Conservation (phyloP, 2,113 vertebrate species). For the Crotophaga sulcirostris region DNA sequence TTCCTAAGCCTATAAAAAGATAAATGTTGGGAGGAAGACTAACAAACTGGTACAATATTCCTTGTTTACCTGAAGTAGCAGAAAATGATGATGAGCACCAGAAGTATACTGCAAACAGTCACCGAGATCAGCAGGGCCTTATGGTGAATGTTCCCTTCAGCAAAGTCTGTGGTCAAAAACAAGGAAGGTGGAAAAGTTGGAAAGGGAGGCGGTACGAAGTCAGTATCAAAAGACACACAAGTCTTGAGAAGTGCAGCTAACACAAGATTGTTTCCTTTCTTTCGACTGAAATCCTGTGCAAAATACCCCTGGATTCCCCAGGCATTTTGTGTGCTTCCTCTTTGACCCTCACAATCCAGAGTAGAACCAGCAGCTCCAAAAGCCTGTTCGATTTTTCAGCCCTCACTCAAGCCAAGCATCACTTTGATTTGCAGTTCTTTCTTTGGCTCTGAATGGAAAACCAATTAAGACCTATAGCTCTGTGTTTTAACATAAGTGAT, state of each 20-base stretch:
- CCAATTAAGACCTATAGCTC: background rate
- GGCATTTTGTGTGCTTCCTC: background rate
- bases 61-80: constrained; percentile 91
- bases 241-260: background rate
- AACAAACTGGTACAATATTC: background rate
- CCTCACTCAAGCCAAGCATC: background rate
- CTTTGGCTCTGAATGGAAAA: background rate
- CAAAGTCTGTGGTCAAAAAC: constrained; percentile 78
- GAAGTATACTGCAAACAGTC: constrained; percentile 87
- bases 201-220: background rate
- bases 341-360: background rate
- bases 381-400: background rate
- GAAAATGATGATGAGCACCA: constrained; percentile 87
- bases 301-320: background rate
- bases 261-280: background rate
- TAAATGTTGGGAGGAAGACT: background rate
- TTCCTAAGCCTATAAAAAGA: background rate
- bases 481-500: background rate
- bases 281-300: background rate
- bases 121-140: constrained; percentile 90
- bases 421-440: background rate
- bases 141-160: constrained; percentile 88
- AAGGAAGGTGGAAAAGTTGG: background rate
- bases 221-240: background rate
- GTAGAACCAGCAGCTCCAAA: background rate